Base-by-base conservation (phyloP, 2,113 vertebrate genomes). In the Rhegmatorhina hoffmannsi region DNA sequence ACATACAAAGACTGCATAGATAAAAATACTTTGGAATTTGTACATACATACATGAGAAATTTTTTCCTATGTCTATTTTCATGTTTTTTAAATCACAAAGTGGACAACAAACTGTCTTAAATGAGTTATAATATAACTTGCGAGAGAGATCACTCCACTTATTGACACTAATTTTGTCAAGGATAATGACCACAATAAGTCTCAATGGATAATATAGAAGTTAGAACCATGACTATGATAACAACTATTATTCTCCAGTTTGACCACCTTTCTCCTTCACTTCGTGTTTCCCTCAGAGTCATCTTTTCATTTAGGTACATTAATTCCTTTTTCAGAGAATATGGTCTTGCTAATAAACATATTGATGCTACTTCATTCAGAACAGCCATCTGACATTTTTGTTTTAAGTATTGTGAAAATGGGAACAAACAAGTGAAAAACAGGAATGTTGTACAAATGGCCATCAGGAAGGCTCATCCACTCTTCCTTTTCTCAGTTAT, bases 41-140 rank as follows among this genome's bases (percentile, higher is more conserved):
- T 17, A 53, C 31, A 36, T 16, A 33, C 0, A 36, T 0, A 1
- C 4, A 55, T 4, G 5, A 47, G 2, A 9, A 76, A 2, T 52
- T 84, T 59, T 53, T 53, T 46, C 18, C 24, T 53, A 11, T 50
- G 14, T 43, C 56, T 69, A 16, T 43, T 74, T 78, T 64, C 29
- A 47, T 8, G 15, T 34, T 49, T 73, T 82, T 56, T 20, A 4
- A 44, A 67, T 46, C 13, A 69, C 6, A 16, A 87, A 62, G 6
- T 26, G 70, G 28, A 46, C 8, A 79, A 21, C 33, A 93, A 84
- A 50, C 19, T 25, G 70, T 19, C 33, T 31, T 7, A 85, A 79
- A 34, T 16, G 0, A 59, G 5, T 7, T 58, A 55, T 1, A 2
- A n/a, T 53, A 8, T 33, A 77, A 84, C 2, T 17, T 53, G 14